phyloP scores from a whole-genome alignment of 2,888 invertebrate species.

The Hirudinaria manillensis region DNA sequence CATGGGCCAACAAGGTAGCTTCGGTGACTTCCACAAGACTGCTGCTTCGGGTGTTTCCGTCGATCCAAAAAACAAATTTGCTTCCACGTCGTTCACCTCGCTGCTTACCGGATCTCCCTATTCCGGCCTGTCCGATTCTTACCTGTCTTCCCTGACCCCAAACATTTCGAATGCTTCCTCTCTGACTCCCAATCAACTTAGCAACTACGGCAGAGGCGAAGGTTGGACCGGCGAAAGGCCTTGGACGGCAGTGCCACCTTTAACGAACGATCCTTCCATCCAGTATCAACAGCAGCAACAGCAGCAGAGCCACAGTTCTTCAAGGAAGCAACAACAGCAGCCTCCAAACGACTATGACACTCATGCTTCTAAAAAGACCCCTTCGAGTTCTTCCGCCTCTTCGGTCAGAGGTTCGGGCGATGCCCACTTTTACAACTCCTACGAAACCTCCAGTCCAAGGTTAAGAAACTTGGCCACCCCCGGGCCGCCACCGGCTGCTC shows the following conservation, averaged over 20 bases:
- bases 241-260: slow-evolving; percentile 22
- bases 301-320: not conserved
- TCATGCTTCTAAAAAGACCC: not conserved
- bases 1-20: slow-evolving; percentile 21
- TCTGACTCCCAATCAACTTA: not conserved
- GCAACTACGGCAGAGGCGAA: not conserved
- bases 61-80: not conserved
- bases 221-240: slow-evolving; percentile 17
- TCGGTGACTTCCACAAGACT: slow-evolving; percentile 22
- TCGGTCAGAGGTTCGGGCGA: not conserved
- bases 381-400: not conserved
- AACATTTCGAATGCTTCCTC: not conserved
- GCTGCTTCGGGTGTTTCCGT: not conserved
- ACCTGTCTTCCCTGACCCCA: slow-evolving; percentile 15
- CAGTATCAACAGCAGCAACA: slow-evolving; percentile 8
- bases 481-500: not conserved
- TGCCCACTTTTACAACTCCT: slow-evolving; percentile 15
- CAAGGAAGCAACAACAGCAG: slow-evolving; percentile 15
- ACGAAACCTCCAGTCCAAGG: not conserved
- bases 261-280: not conserved
- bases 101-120: slow-evolving; percentile 29
- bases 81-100: slow-evolving; percentile 27
- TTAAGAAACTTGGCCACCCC: slow-evolving; percentile 25
- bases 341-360: not conserved
- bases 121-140: slow-evolving; percentile 20